Evolutionary conservation across 2,797 vertebrate species (phyloP).

Genomic region (Danionella dracula): DNA sequence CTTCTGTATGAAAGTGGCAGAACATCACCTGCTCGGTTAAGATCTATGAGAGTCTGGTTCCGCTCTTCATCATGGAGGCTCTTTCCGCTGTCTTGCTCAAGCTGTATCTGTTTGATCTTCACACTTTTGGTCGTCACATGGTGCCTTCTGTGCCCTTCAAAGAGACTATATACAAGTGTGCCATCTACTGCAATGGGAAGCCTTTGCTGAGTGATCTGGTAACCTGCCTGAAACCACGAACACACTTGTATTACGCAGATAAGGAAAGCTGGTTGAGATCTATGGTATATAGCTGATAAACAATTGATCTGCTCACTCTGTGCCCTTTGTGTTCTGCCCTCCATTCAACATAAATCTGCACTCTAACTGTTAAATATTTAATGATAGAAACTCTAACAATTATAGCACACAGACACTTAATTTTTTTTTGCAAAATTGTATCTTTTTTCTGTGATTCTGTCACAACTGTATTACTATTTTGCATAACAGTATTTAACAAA

Average conservation of each 20-base stretch:
- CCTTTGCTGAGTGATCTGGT: conserved; percentile 96
- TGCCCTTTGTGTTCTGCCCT: too few species aligned
- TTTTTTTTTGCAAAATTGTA: too few species aligned
- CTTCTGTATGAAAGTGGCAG: background rate
- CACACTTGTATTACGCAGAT: background rate
- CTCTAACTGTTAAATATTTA: too few species aligned
- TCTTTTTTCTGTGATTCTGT: too few species aligned
- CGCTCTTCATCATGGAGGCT: conserved; percentile 86
- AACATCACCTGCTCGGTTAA: conserved; percentile 83
- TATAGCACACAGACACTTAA: too few species aligned
- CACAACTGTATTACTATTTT: too few species aligned
- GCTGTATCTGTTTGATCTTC: conserved; percentile 89
- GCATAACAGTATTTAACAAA: too few species aligned
- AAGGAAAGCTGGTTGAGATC: too few species aligned
- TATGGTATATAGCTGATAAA: too few species aligned
- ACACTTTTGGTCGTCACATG: conserved; percentile 74
- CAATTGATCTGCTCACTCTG: too few species aligned
- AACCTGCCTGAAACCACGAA: conserved; percentile 78
- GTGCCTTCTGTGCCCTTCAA: conserved; percentile 63
- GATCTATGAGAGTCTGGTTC: conserved; percentile 85
- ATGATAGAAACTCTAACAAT: too few species aligned
- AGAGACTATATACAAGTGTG: conserved; percentile 72
- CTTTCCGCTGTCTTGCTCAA: conserved; percentile 98
- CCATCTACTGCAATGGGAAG: conserved; percentile 86
- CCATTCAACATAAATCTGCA: too few species aligned